Evolutionary conservation across 2,888 invertebrate species (phyloP).

Genomic region (Blera fallax): DNA sequence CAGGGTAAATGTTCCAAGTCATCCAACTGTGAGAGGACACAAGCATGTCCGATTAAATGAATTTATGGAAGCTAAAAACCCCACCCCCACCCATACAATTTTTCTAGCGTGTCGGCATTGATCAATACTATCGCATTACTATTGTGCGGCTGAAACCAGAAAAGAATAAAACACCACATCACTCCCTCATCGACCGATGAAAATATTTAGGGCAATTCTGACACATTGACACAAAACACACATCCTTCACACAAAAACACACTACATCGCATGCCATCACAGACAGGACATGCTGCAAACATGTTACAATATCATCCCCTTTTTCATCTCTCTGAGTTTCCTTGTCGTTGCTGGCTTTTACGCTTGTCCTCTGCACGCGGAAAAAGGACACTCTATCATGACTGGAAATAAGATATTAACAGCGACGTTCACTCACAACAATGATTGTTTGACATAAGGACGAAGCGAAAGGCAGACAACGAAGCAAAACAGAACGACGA

Average conservation of each 20-base stretch:
- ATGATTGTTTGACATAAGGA: constrained; percentile 61
- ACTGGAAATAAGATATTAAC: constrained; percentile 67
- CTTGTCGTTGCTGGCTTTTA: constrained; percentile 10
- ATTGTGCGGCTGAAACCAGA: constrained; percentile 16
- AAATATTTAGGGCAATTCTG: constrained; percentile 61
- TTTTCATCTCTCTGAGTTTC: neutral
- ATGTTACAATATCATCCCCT: constrained; percentile 25
- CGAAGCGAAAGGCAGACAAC: constrained; percentile 29
- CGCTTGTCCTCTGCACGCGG: constrained; percentile 36
- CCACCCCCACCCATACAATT: neutral
- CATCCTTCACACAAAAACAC: constrained; percentile 34
- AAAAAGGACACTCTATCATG: constrained; percentile 70
- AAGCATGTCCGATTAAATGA: neutral
- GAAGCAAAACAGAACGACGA: constrained; percentile 18
- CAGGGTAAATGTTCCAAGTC: too few species aligned
- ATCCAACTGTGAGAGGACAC: neutral
- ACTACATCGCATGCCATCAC: constrained; percentile 13
- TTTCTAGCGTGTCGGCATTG: constrained; percentile 33
- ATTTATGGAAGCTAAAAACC: neutral
- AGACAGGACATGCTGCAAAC: constrained; percentile 35
- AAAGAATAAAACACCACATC: constrained; percentile 25
- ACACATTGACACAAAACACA: constrained; percentile 71
- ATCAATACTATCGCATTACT: constrained; percentile 63
- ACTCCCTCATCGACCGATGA: constrained; percentile 38
- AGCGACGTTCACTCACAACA: constrained; percentile 45